phyloP scores from a whole-genome alignment of 1,140 invertebrate species.

The Dreissena rostriformis region DNA sequence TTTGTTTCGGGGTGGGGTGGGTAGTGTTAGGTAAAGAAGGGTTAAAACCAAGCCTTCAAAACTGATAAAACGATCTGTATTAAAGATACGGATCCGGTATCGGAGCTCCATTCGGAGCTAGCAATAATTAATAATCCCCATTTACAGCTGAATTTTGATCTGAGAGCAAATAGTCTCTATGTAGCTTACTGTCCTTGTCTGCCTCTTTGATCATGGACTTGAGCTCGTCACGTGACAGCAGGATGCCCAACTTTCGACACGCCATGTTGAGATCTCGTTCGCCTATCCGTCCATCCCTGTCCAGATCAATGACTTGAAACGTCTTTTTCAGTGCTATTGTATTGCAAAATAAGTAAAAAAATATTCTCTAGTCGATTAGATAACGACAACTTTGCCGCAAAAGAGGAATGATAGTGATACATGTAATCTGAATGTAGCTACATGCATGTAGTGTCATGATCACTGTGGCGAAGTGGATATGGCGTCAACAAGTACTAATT shows the following conservation, averaged over 20 bases:
- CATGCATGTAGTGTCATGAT: no score
- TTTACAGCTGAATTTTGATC: no score
- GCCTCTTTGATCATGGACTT: slow-evolving; percentile 18
- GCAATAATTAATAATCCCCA: not conserved
- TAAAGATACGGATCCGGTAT: not conserved
- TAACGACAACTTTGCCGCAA: no score
- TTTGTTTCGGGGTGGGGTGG: not conserved
- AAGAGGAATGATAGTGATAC: no score
- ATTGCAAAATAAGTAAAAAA: no score
- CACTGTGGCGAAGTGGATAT: no score
- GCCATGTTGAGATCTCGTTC: slow-evolving; percentile 4
- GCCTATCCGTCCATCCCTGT: slow-evolving; percentile 29
- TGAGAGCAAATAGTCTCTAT: no score
- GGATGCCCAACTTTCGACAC: slow-evolving; percentile 21
- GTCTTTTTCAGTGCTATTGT: not conserved
- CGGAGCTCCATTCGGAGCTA: no score
- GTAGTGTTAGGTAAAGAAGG: not conserved
- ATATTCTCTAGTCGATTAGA: no score
- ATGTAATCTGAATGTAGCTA: no score
- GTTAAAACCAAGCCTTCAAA: not conserved
- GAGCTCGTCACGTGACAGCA: slow-evolving; percentile 27
- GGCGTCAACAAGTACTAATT: no score
- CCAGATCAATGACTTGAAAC: slow-evolving; percentile 10
- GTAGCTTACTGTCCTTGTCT: slow-evolving; percentile 25
- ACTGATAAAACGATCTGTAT: not conserved